Evolutionary conservation across 2,113 vertebrate genomes (phyloP).

Genomic region (Mohoua ochrocephala): DNA sequence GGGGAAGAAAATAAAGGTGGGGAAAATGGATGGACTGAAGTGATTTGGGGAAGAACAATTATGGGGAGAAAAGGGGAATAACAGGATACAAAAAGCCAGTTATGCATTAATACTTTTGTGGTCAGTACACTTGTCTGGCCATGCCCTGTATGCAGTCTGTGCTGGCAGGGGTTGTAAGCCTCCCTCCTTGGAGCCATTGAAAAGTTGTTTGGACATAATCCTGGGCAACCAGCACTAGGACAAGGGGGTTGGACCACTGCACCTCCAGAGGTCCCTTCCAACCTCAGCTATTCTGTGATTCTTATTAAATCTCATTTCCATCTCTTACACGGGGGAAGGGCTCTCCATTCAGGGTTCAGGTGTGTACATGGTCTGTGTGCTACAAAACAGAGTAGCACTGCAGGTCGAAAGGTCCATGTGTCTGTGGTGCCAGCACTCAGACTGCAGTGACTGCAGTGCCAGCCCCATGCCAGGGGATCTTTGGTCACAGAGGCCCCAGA

Average conservation of each 20-base stretch:
- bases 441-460: not conserved
- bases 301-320: not conserved
- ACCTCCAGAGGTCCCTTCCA: not conserved
- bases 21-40: not conserved
- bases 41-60: not conserved
- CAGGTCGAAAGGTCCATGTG: accelerated
- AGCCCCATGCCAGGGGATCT: not conserved
- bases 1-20: not conserved
- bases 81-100: not conserved
- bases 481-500: not conserved
- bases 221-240: not conserved
- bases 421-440: not conserved
- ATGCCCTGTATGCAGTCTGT: not conserved
- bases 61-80: not conserved
- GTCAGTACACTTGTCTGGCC: not conserved
- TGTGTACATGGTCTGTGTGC: not conserved
- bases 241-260: not conserved
- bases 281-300: not conserved
- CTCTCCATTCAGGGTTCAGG: not conserved
- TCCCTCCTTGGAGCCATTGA: not conserved
- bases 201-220: not conserved
- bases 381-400: not conserved
- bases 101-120: not conserved
- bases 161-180: not conserved
- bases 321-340: not conserved